Evolutionary conservation across 2,888 invertebrate species (phyloP).

Genomic region (Bellardia pandia): DNA sequence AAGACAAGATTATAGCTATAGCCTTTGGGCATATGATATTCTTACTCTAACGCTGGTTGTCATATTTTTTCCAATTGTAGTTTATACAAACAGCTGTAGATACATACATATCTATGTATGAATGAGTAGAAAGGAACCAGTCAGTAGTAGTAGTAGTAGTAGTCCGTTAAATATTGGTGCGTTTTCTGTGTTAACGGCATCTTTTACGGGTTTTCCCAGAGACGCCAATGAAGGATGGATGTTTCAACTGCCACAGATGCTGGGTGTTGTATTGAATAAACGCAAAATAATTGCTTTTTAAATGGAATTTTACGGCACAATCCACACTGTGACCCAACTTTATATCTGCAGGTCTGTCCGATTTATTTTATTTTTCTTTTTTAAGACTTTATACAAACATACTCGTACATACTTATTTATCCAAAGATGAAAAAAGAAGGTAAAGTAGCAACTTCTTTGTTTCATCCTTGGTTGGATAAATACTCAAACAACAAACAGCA

Average conservation of each 20-base stretch:
- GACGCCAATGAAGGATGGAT: constrained; percentile 12
- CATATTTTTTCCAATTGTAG: constrained; percentile 33
- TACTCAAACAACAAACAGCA: neutral
- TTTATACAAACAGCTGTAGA: neutral
- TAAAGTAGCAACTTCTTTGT: neutral
- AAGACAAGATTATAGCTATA: constrained; percentile 39
- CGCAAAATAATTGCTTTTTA: constrained; percentile 79
- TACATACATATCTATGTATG: neutral
- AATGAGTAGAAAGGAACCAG: neutral
- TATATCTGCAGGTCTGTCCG: constrained; percentile 46
- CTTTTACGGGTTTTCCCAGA: constrained; percentile 20
- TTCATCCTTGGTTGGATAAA: constrained; percentile 37
- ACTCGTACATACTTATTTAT: too few species aligned
- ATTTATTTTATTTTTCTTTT: constrained; percentile 29
- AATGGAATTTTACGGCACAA: constrained; percentile 75
- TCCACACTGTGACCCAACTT: constrained; percentile 56
- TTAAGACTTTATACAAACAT: neutral
- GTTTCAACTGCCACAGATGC: constrained; percentile 65
- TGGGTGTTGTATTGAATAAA: constrained; percentile 76
- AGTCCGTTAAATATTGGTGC: constrained; percentile 56
- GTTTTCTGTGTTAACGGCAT: constrained; percentile 32
- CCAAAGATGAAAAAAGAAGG: too few species aligned
- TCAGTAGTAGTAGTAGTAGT: constrained; percentile 5
- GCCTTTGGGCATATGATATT: constrained; percentile 45
- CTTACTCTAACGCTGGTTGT: constrained; percentile 32